Evolutionary conservation across 1,140 invertebrate species (phyloP).

Genomic region (Cotesia chilonis): DNA sequence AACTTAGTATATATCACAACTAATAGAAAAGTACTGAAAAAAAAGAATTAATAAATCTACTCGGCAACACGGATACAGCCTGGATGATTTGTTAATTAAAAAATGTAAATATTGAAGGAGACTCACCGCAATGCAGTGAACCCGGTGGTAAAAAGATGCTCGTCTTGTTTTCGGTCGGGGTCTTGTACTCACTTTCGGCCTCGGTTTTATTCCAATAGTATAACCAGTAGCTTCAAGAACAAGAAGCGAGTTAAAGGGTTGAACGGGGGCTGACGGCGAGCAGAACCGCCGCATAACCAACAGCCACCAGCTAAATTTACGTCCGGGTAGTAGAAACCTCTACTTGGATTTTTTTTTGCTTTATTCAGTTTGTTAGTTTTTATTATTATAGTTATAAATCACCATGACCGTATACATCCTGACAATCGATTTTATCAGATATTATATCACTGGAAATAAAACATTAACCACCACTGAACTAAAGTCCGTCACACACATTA

Average conservation of each 20-base stretch:
- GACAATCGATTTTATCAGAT: no score
- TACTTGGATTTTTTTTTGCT: no score
- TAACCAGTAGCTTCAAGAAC: conserved; percentile 1
- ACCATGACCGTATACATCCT: neutral
- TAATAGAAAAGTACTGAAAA: neutral
- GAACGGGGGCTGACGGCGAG: conserved; percentile 47
- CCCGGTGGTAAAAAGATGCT: conserved; percentile 46
- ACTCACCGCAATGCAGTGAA: conserved; percentile 56
- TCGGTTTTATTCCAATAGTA: no score
- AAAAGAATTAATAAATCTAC: neutral
- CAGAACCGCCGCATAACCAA: conserved; percentile 53
- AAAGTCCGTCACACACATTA: conserved; percentile 6
- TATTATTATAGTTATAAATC: neutral
- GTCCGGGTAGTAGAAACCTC: conserved; percentile 2
- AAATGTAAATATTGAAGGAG: neutral
- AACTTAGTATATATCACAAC: neutral
- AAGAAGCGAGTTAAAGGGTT: conserved; percentile 50
- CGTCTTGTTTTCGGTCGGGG: conserved; percentile 43
- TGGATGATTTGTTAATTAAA: neutral
- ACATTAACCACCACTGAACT: no score
- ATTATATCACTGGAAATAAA: no score
- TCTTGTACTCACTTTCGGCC: no score
- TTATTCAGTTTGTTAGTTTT: no score
- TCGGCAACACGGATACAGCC: no score
- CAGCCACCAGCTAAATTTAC: conserved; percentile 38